Percentiles rank a stretch among this genome's conserved stretches.
phyloP scores from a whole-genome alignment of 2,113 vertebrate species.

The Cichladusa arquata region DNA sequence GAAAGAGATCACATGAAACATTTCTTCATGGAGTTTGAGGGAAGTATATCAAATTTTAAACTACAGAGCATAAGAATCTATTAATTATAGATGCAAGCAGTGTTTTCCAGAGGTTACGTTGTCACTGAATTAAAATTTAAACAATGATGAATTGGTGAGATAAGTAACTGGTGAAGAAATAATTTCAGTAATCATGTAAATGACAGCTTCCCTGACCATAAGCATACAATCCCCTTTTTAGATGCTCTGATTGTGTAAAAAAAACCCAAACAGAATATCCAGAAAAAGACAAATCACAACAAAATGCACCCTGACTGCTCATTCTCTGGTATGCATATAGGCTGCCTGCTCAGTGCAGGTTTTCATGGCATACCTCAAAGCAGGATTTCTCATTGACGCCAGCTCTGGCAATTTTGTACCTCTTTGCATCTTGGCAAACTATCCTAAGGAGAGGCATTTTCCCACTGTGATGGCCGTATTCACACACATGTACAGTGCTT shows the following conservation, averaged over 20 bases:
- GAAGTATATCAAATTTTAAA: constrained; percentile 10
- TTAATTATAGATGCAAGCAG: constrained; percentile 19
- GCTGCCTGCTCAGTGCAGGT: background rate
- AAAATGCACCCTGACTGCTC: background rate
- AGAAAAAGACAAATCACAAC: background rate
- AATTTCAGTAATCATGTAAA: constrained; percentile 5
- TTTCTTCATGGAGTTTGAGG: background rate
- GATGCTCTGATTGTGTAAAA: background rate
- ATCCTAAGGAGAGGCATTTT: background rate
- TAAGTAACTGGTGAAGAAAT: constrained; percentile 14
- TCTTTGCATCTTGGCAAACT: background rate
- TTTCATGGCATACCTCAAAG: background rate
- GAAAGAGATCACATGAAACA: background rate
- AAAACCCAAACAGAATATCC: background rate
- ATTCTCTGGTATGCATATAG: background rate
- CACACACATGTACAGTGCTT: background rate
- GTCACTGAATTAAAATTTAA: constrained; percentile 50
- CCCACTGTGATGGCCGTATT: background rate
- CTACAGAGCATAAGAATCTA: background rate
- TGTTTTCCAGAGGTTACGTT: constrained; percentile 29
- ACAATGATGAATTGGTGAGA: constrained; percentile 3
- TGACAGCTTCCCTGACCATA: background rate
- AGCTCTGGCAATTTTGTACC: background rate
- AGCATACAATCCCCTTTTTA: background rate
- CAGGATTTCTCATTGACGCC: background rate